Evolutionary conservation across 2,113 vertebrate species (phyloP).

Genomic region (Daboia siamensis): DNA sequence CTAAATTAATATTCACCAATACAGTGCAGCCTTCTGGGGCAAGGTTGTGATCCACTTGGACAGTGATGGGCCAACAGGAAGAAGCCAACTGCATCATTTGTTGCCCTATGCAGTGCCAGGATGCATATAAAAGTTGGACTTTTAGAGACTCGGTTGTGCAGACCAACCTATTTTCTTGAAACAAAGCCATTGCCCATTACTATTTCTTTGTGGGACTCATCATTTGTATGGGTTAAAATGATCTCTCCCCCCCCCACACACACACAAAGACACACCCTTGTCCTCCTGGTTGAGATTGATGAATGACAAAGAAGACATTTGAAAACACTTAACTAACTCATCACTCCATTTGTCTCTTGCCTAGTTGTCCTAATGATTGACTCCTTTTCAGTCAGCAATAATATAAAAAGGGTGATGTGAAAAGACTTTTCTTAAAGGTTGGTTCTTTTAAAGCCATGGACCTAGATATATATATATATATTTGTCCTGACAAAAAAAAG

Average conservation of each 20-base stretch:
- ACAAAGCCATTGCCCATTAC: background rate
- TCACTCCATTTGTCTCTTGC: background rate
- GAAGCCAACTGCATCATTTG: background rate
- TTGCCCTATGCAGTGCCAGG: background rate
- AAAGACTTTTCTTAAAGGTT: background rate
- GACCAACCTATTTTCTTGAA: background rate
- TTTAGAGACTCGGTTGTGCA: background rate
- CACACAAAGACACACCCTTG: too few species aligned
- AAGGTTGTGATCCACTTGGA: background rate
- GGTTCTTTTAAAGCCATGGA: background rate
- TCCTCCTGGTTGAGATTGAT: background rate
- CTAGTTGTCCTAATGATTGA: background rate
- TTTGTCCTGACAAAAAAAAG: background rate
- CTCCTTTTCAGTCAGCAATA: background rate
- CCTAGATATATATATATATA: background rate
- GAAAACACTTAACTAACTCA: background rate
- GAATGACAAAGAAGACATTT: background rate
- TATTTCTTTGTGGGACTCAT: background rate
- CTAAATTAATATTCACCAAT: background rate
- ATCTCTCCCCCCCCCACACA: too few species aligned
- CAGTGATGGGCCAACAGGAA: background rate
- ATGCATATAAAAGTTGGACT: background rate
- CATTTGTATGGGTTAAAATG: background rate
- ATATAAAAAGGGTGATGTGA: background rate
- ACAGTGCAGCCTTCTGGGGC: background rate